Conservation (phyloP, 1,140 invertebrate species). For the Halictus rubicundus region DNA sequence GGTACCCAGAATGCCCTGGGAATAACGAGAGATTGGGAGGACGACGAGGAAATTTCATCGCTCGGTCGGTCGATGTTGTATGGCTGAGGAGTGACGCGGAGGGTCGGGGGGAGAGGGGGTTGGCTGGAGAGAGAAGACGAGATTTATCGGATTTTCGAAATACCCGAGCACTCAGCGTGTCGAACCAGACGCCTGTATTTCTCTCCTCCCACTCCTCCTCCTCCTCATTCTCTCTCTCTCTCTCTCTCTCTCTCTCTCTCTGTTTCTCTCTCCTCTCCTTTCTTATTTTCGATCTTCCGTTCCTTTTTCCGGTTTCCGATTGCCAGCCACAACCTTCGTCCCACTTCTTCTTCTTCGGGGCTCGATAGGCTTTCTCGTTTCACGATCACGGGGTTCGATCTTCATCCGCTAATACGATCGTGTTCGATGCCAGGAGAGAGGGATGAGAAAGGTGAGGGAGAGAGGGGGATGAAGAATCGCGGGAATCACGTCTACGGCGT, state of each 20-base stretch:
- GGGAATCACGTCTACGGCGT: neutral
- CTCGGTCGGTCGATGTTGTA: constrained; percentile 60
- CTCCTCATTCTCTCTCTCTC: constrained; percentile 3
- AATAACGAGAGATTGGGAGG: constrained; percentile 63
- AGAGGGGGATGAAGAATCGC: neutral
- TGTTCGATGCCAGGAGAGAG: constrained; percentile 3
- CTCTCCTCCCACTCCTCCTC: constrained; percentile 16
- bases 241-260: neutral
- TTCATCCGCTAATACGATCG: neutral
- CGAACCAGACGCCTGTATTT: constrained; percentile 64
- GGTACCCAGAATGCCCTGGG: constrained; percentile 56
- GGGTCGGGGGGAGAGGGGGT: neutral
- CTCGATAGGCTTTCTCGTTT: neutral
- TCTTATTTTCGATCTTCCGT: constrained; percentile 32
- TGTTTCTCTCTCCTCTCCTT: constrained; percentile 9
- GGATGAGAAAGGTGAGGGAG: too few relatives aligned
- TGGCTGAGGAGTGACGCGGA: constrained; percentile 14
- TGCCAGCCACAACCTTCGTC: neutral
- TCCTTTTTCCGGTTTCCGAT: constrained; percentile 23
- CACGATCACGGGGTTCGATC: neutral
- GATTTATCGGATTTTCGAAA: constrained; percentile 73
- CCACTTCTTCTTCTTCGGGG: neutral
- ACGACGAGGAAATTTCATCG: constrained; percentile 67
- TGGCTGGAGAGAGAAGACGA: constrained; percentile 36
- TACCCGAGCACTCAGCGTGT: constrained; percentile 64